A percentile compares a stretch with the other conserved stretches of the same genome.
phyloP scores from a whole-genome alignment of 2,113 vertebrate species.

The Polypterus bichir region DNA sequence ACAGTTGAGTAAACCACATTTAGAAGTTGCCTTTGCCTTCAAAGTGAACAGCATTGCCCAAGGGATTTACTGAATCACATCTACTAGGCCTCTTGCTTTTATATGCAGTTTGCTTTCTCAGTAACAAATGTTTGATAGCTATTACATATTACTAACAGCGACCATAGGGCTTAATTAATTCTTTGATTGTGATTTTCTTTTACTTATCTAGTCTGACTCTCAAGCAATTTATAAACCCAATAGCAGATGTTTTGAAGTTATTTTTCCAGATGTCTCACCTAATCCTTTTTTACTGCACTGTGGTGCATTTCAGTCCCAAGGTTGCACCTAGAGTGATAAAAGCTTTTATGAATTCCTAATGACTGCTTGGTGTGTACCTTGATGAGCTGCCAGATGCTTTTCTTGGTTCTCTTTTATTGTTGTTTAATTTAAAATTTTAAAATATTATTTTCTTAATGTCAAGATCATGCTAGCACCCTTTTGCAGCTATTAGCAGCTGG shows the following conservation, averaged over 20 bases:
- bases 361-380: slow-evolving; percentile 13
- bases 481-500: slow-evolving; percentile 14
- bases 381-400: slow-evolving; percentile 24
- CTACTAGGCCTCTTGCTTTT: not conserved
- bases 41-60: no score
- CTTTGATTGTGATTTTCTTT: slow-evolving; percentile 20
- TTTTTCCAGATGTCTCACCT: slow-evolving; percentile 29
- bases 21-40: no score
- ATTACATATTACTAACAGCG: slow-evolving; percentile 2
- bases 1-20: no score
- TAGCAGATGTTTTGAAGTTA: slow-evolving; percentile 21
- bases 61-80: no score
- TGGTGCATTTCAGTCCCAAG: slow-evolving; percentile 16
- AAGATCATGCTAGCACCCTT: not conserved
- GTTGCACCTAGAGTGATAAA: slow-evolving; percentile 11
- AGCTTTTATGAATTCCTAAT: slow-evolving; percentile 16
- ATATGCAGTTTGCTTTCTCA: not conserved
- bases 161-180: slow-evolving; percentile 26
- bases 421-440: slow-evolving; percentile 1
- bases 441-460: slow-evolving; percentile 4
- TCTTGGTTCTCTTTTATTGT: slow-evolving; percentile 9
- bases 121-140: not conserved
- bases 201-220: slow-evolving; percentile 9
- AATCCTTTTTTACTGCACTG: slow-evolving; percentile 9
- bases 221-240: slow-evolving; percentile 9